Percentiles rank a stretch among this genome's conserved stretches.
Conservation (phyloP, 2,797 vertebrate genomes). For the Eulemur coronatus region DNA sequence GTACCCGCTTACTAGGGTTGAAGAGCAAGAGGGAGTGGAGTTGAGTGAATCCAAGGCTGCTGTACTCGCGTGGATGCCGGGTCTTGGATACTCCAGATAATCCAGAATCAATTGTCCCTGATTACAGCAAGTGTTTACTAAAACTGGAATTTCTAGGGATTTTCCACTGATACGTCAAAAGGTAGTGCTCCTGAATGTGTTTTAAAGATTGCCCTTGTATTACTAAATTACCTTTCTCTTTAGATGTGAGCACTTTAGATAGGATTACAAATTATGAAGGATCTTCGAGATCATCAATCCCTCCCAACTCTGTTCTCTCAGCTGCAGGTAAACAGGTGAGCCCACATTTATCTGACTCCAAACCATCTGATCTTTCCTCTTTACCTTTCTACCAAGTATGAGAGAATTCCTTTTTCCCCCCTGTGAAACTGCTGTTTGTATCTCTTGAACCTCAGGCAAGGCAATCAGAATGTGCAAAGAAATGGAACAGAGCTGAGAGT, state of each 20-base stretch:
- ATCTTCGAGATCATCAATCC: neutral
- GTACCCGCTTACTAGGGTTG: neutral
- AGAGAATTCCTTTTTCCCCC: neutral
- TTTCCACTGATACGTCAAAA: neutral
- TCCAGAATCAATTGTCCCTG: neutral
- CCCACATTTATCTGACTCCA: neutral
- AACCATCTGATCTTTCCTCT: neutral
- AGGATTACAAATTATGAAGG: neutral
- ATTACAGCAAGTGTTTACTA: neutral
- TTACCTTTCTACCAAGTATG: neutral
- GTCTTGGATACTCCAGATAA: neutral
- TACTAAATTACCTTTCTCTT: neutral
- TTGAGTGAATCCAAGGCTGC: neutral
- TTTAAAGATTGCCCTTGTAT: neutral
- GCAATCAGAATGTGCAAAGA: neutral
- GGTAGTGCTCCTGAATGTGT: neutral
- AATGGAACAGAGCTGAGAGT: neutral
- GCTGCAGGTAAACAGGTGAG: neutral
- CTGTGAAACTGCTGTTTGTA: slow-evolving; percentile 4
- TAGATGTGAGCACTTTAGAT: neutral
- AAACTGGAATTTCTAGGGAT: neutral
- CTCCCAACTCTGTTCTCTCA: neutral
- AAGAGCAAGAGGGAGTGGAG: neutral
- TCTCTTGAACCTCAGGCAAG: slow-evolving; percentile 52
- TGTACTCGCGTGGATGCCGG: neutral